Evolutionary conservation across 2,888 invertebrate species (phyloP).

Genomic region (Folsomia candida): DNA sequence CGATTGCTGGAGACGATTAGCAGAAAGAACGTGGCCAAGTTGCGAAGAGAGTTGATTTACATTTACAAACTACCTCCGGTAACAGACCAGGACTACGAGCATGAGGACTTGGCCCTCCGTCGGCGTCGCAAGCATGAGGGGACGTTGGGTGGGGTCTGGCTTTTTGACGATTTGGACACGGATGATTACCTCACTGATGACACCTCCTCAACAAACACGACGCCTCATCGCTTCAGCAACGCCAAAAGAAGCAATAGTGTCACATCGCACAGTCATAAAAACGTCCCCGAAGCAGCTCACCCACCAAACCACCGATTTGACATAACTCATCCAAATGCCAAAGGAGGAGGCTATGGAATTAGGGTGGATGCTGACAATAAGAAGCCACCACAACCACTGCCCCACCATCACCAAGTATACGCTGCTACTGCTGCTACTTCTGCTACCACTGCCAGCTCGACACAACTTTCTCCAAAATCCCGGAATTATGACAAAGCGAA

Average conservation of each 20-base stretch:
- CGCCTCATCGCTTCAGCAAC: not conserved
- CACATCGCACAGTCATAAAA: not conserved
- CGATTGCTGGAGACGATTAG: conserved; percentile 18
- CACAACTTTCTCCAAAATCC: not conserved
- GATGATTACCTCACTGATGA: conserved; percentile 13
- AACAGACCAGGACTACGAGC: conserved; percentile 19
- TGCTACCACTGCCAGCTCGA: too few relatives aligned
- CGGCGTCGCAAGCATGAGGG: not conserved
- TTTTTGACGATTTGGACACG: conserved; percentile 15
- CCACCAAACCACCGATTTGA: not conserved
- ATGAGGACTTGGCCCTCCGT: conserved; percentile 7
- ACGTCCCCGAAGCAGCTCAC: not conserved
- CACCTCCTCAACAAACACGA: not conserved
- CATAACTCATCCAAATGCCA: conserved; percentile 3
- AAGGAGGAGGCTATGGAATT: not conserved
- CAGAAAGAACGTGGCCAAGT: conserved; percentile 13
- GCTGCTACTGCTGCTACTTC: too few relatives aligned
- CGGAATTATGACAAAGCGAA: not conserved
- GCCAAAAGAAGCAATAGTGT: not conserved
- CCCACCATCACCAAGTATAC: not conserved
- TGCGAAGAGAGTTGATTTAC: conserved; percentile 17
- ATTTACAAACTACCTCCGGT: conserved; percentile 15
- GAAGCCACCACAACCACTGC: not conserved
- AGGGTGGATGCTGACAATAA: not conserved
- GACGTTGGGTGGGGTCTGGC: conserved; percentile 6